A percentile compares a stretch with the other conserved stretches of the same genome.
phyloP scores from a whole-genome alignment of 2,113 vertebrate genomes.

The Leptocoma aspasia region DNA sequence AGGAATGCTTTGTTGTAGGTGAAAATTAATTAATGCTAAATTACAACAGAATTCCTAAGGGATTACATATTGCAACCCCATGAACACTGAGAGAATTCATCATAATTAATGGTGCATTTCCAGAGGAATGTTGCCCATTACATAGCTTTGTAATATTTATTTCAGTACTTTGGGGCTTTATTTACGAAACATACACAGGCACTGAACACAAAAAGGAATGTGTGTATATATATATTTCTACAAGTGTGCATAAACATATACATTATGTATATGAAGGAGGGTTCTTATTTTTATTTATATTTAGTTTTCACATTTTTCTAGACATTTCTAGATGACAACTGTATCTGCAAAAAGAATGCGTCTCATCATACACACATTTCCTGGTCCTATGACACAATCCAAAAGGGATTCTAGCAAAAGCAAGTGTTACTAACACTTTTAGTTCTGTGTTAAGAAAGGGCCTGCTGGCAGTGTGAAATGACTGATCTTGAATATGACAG shows the following conservation, averaged over 20 bases:
- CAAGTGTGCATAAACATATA: neutral
- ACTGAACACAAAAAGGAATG: neutral
- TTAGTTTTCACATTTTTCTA: neutral
- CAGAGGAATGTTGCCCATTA: neutral
- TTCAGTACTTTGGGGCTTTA: neutral
- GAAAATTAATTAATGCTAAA: slow-evolving; percentile 38
- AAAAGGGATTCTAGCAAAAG: neutral
- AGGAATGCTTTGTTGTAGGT: neutral
- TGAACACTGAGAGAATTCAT: neutral
- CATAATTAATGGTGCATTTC: neutral
- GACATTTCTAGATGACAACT: neutral
- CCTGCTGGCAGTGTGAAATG: neutral
- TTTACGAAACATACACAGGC: neutral
- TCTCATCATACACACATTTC: neutral
- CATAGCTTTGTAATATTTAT: neutral
- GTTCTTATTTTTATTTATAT: neutral
- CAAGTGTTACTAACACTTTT: neutral
- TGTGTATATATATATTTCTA: accelerated
- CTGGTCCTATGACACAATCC: neutral
- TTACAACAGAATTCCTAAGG: neutral
- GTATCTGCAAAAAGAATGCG: neutral
- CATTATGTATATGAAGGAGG: neutral
- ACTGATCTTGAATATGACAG: neutral
- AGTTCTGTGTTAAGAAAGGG: neutral
- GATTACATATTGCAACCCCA: neutral